Percentiles rank a stretch among this genome's conserved stretches.
Conservation (phyloP, 2,113 vertebrate genomes). For the Neolamprologus tretocephalus region DNA sequence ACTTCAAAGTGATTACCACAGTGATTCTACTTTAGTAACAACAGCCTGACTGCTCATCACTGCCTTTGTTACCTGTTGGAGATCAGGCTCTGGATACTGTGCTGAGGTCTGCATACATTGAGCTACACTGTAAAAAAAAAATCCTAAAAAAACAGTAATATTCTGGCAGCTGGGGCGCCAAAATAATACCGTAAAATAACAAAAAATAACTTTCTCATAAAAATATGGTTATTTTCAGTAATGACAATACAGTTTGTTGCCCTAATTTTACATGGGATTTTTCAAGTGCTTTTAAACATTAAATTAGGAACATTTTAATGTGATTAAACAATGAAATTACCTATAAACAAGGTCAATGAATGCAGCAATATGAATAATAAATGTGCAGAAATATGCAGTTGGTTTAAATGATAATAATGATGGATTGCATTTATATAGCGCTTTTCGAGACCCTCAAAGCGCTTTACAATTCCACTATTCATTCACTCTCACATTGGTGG, state of each 20-base stretch:
- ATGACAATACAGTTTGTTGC: background rate
- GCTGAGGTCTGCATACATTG: background rate
- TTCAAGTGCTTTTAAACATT: background rate
- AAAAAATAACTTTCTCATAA: background rate
- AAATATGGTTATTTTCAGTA: background rate
- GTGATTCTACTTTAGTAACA: background rate
- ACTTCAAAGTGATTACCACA: background rate
- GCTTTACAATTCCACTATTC: background rate
- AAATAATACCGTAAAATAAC: background rate
- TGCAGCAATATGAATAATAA: background rate
- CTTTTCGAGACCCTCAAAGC: background rate
- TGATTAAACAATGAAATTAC: background rate
- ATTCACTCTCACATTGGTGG: background rate
- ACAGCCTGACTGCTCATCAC: background rate
- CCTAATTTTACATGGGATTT: background rate
- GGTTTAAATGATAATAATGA: background rate
- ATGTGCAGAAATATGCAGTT: background rate
- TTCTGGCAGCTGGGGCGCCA: background rate
- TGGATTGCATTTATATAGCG: background rate
- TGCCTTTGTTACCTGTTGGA: background rate
- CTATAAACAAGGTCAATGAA: background rate
- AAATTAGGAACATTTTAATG: background rate
- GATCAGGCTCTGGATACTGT: background rate
- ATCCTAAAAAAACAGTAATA: background rate
- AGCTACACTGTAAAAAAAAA: background rate